phyloP scores from a whole-genome alignment of 2,113 vertebrate genomes.

The Abramis brama region DNA sequence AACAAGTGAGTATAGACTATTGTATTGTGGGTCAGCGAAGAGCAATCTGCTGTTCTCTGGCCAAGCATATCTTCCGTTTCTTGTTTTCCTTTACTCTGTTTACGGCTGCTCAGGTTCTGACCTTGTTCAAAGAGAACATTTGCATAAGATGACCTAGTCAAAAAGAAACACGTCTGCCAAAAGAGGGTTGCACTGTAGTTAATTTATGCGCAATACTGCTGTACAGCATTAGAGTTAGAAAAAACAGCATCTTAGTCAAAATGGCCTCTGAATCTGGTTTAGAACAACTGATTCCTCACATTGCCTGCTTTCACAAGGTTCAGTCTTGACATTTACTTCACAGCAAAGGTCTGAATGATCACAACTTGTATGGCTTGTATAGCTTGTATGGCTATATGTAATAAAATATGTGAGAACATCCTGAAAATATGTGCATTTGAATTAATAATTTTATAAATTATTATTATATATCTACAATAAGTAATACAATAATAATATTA shows the following conservation, averaged over 20 bases:
- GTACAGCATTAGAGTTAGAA: not conserved
- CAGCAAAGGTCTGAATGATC: not conserved
- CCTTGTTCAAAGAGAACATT: constrained; percentile 15
- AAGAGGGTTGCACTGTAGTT: not conserved
- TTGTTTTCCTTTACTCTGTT: constrained; percentile 9
- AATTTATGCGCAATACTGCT: not conserved
- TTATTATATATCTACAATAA: not conserved
- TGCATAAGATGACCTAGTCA: constrained; percentile 2
- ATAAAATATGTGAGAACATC: too few species aligned
- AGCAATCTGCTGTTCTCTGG: constrained; percentile 2
- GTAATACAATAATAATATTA: not conserved
- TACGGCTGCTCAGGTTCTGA: constrained; percentile 6
- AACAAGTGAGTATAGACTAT: constrained; percentile 26
- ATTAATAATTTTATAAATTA: not conserved
- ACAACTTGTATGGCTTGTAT: not conserved
- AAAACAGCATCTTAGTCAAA: not conserved
- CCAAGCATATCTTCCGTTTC: constrained; percentile 7
- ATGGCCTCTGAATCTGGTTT: not conserved
- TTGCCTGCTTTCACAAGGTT: not conserved
- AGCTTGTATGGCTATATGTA: not conserved
- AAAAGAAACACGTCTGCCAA: constrained; percentile 7
- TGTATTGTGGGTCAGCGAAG: constrained; percentile 17
- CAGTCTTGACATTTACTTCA: not conserved
- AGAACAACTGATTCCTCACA: not conserved
- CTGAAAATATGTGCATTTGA: not conserved